phyloP scores from a whole-genome alignment of 2,113 vertebrate genomes.

The Oreochromis niloticus region DNA sequence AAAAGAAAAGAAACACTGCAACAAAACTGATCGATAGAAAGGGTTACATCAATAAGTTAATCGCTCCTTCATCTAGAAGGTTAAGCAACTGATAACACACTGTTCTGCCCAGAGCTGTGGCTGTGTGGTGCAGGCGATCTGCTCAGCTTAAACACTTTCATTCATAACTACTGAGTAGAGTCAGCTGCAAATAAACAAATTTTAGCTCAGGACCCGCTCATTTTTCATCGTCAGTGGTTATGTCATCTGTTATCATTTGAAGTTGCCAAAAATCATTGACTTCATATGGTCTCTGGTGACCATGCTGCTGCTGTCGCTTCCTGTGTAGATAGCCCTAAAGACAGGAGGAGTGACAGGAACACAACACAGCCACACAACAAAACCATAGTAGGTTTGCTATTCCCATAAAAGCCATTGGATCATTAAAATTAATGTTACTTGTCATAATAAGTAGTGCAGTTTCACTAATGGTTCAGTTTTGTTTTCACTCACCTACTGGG shows the following conservation, averaged over 20 bases:
- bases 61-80: neutral
- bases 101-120: neutral
- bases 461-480: neutral
- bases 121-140: neutral
- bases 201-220: neutral
- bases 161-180: neutral
- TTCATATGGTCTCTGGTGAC: neutral
- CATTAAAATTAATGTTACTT: neutral
- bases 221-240: neutral
- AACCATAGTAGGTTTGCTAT: neutral
- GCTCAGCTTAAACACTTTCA: neutral
- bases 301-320: neutral
- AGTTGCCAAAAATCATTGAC: neutral
- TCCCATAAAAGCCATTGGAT: neutral
- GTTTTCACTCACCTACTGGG: neutral
- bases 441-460: neutral
- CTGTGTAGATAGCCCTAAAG: neutral
- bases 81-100: neutral
- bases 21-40: neutral
- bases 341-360: neutral
- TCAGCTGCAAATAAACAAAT: neutral
- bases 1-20: neutral
- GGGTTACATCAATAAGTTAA: neutral
- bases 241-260: neutral
- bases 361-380: neutral